A percentile compares a stretch with the other conserved stretches of the same genome.
These are phyloP conservation scores for Betta splendens DNA, from an alignment of 2,797 vertebrate species.

Conservation along the genomic window DNA sequence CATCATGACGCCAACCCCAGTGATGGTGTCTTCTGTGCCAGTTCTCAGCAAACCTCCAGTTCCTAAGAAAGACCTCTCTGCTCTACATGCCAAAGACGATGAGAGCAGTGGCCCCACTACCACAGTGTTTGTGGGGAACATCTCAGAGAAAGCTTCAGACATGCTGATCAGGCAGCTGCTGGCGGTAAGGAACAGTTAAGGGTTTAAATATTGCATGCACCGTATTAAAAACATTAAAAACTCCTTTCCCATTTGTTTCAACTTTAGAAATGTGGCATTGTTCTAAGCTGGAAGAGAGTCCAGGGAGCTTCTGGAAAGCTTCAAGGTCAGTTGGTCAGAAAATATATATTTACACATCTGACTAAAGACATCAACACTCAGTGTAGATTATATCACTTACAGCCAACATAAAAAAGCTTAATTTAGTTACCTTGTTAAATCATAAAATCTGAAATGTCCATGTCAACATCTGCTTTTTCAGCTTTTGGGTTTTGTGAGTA, in stretches of 20 bases:
- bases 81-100: constrained; percentile 87
- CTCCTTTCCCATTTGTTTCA: too few relatives aligned
- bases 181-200: constrained; percentile 84
- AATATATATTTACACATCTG: neutral
- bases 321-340: constrained; percentile 80
- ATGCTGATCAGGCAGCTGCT: constrained; percentile 98
- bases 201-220: too few relatives aligned
- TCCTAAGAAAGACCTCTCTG: constrained; percentile 86
- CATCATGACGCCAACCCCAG: constrained; percentile 92
- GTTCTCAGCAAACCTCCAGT: constrained; percentile 93
- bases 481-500: constrained; percentile 99
- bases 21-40: constrained; percentile 89
- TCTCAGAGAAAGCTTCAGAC: constrained; percentile 98
- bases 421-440: neutral
- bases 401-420: neutral
- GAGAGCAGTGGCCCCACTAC: constrained; percentile 96
- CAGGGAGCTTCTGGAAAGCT: constrained; percentile 99
- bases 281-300: constrained; percentile 99
- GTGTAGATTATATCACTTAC: neutral
- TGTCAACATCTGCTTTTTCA: constrained; percentile 65
- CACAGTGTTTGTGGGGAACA: constrained; percentile 98
- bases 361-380: neutral
- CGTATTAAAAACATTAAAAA: accelerated
- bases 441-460: neutral
- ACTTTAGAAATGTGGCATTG: constrained; percentile 99